Evolutionary conservation across 37 sponge, comb jelly and placozoan genomes (phyloP), one percentile per base, ranked within the genome.

Genomic region (Halisarca cf. caerulea): DNA sequence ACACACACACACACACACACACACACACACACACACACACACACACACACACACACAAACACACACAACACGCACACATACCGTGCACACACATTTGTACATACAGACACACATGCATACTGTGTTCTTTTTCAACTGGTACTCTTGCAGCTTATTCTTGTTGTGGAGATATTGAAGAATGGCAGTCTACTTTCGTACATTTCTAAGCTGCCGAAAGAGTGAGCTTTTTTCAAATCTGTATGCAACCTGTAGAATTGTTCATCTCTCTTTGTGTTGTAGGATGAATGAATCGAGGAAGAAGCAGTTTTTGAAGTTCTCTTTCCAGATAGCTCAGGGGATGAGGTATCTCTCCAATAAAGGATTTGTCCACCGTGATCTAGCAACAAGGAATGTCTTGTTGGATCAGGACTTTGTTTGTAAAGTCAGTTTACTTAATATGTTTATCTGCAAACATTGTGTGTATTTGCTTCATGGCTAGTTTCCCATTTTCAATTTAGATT

Each of bases 331-430:
- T 20, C 18, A 62, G n/a, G 64, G 64, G 15, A 62, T 62, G 64
- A 62, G 15, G 64, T 62, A 62, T 23, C 64, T 62, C 64, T 62
- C 64, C 7, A 23, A 15, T 62, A 62, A 62, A 62, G 64, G 64
- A 62, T 62, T 62, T 15, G 64, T 62, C 9, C 64, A 62, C 15
- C 25, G 64, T 8, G 64, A 62, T 15, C 64, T 62, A 30, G 64
- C 64, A 30, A 23, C 64, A n/a, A 62, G 64, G 30, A 62, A 62
- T 28, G 30, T 62, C 15, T 28, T 62, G 25, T 62, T 62, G 64
- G 64, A 62, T 23, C 25, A n/a, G 4, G 30, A 62, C 6, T 28
- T 20, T 7, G 15, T 7, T 7, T 62, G 64, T 28, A 62, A 28
- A 62, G 64, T 62, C 6, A 62, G 64, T 30, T 47, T 47, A 14